Percentiles rank a stretch among this genome's conserved stretches.
Conservation (phyloP, 2,113 vertebrate species). For the Agapornis roseicollis region DNA sequence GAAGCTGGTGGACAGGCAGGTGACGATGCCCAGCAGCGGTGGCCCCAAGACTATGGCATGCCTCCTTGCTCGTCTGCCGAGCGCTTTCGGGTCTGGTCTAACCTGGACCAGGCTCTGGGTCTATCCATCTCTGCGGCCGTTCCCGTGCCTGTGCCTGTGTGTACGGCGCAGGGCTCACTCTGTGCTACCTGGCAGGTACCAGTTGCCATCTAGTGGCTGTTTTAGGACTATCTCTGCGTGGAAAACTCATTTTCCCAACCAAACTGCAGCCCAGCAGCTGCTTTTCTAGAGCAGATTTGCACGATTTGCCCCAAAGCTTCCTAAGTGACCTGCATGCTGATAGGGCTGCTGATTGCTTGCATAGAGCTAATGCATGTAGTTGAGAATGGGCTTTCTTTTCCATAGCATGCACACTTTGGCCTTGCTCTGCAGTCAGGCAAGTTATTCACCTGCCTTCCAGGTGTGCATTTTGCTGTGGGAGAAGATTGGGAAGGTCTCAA, state of each 20-base stretch:
- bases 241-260: not conserved
- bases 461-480: not conserved
- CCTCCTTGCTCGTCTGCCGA: not conserved
- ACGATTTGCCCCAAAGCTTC: not conserved
- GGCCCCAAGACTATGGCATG: rapidly evolving
- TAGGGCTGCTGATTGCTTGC: no score
- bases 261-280: no score
- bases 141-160: rapidly evolving
- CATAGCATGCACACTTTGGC: not conserved
- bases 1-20: not conserved
- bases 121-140: not conserved
- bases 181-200: not conserved
- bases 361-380: rapidly evolving
- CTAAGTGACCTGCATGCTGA: not conserved
- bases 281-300: not conserved
- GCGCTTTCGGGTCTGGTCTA: rapidly evolving
- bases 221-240: not conserved
- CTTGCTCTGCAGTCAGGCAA: not conserved
- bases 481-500: not conserved
- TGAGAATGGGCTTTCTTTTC: not conserved
- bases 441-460: not conserved
- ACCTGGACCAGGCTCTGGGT: rapidly evolving
- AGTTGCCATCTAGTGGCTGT: constrained; percentile 51
- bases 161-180: rapidly evolving
- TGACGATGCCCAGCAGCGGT: not conserved